Evolutionary conservation across 2,888 invertebrate species (phyloP), one percentile per base, ranked within the genome.

Genomic region (Nezara viridula): DNA sequence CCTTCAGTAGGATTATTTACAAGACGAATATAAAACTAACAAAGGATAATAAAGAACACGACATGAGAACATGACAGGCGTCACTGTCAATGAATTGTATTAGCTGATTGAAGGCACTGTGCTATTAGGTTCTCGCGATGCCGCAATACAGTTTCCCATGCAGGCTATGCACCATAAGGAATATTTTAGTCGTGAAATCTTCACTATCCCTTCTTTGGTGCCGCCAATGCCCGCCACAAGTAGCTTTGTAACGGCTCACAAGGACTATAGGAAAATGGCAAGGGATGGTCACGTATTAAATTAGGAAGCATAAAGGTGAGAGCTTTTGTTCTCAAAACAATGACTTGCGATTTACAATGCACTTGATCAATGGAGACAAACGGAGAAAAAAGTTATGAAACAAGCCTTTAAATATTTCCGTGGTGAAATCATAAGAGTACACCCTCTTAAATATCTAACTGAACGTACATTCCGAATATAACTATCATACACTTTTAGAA

Each of bases 231-330:
- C 66, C 32, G 19, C 27, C 4, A 37, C 66, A 73, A 37, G 21
- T 1, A 73, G 66, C 19, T 14, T 73, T 73, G 32, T 37, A 73
- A 37, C 66, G 32, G 66, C 6, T 19, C 7, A 7, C 3, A 32
- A 73, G 66, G 66, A 16, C 60, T 27, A 16, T 14, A 60, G 60
- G 27, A 32, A 60, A 60, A 32, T 60, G 27, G 9, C 60, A 27
- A 2, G 60, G 60, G 32, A 37, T 66, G 66, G 66, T 73, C 66
- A 73, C 66, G 66, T 73, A 73, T 73, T 73, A 73, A 73, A 73
- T 73, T 73, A 73, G 21, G 66, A 37, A 73, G 66, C 32, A 73
- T 73, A 73, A 73, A 37, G 60, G 60, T 32, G 55, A 55, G 27
- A 60, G 27, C 60, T 37, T 73, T 37, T 73, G 66, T 73, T 32